These are phyloP conservation scores for Malacoraja senta DNA, from an alignment of 2,797 vertebrate species.

Conservation along the genomic window DNA sequence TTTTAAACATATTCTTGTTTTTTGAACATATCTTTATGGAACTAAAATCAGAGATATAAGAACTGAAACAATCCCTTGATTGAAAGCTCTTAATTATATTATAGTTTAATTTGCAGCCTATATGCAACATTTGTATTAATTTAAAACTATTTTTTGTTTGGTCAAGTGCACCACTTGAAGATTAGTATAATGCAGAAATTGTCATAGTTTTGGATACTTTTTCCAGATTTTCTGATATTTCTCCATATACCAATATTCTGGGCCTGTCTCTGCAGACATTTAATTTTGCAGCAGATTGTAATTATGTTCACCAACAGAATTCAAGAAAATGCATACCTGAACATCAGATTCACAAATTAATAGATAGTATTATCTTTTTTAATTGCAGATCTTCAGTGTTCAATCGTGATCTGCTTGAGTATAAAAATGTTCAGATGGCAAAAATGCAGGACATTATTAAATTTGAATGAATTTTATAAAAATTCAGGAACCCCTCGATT, in stretches of 20 bases:
- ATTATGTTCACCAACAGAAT: not conserved
- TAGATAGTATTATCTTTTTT: not conserved
- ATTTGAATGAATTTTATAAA: not conserved
- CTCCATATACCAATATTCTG: not conserved
- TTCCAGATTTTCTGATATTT: not conserved
- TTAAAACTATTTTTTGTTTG: not conserved
- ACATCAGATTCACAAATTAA: not conserved
- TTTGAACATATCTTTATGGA: not conserved
- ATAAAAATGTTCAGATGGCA: not conserved
- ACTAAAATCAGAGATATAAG: not conserved
- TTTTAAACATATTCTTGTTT: not conserved
- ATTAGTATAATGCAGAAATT: not conserved
- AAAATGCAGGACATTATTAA: not conserved
- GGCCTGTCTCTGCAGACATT: not conserved
- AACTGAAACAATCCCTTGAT: not conserved
- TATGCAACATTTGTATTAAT: not conserved
- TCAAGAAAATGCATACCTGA: not conserved
- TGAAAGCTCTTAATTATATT: not conserved
- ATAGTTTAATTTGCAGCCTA: not conserved
- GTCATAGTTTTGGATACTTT: not conserved
- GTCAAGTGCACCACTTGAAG: too few species aligned
- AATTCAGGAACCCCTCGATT: not conserved
- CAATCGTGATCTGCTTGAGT: not conserved
- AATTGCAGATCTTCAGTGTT: not conserved
- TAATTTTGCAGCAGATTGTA: not conserved